Percentiles rank a stretch among this genome's conserved stretches.
Conservation (phyloP, 2,888 invertebrate genomes). For the Cephus rjabovi region DNA sequence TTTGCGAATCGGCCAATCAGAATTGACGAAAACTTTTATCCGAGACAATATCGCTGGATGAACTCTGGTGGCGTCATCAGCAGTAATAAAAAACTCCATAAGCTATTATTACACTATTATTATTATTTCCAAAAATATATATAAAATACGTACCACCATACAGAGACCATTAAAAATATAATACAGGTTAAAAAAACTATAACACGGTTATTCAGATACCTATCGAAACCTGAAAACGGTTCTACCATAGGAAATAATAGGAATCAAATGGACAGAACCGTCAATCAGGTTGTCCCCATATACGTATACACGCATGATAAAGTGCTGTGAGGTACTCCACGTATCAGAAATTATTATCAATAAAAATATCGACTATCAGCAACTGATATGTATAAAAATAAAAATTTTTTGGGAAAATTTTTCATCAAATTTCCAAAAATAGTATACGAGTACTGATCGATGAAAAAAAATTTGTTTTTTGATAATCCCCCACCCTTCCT, state of each 20-base stretch:
- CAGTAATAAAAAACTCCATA: conserved; percentile 51
- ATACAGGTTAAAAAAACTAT: background rate
- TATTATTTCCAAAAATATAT: background rate
- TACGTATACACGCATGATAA: background rate
- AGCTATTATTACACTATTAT: conserved; percentile 36
- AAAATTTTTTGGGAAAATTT: background rate
- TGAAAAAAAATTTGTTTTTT: background rate
- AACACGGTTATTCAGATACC: background rate
- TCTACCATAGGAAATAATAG: too few relatives aligned
- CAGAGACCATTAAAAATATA: background rate
- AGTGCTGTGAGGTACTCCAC: background rate
- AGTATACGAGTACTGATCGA: background rate
- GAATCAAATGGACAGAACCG: too few relatives aligned
- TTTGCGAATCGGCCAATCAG: background rate
- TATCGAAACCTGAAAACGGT: too few relatives aligned
- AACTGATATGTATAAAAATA: background rate
- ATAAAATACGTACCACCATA: background rate
- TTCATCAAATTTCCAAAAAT: background rate
- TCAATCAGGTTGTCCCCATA: too few relatives aligned
- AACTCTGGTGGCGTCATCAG: conserved; percentile 34
- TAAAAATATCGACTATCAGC: background rate
- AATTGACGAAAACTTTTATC: background rate
- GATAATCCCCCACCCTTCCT: background rate
- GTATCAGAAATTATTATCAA: background rate
- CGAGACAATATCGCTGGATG: conserved; percentile 49